Base-by-base conservation (phyloP, 2,888 invertebrate species). In the Lutraria lutraria region DNA sequence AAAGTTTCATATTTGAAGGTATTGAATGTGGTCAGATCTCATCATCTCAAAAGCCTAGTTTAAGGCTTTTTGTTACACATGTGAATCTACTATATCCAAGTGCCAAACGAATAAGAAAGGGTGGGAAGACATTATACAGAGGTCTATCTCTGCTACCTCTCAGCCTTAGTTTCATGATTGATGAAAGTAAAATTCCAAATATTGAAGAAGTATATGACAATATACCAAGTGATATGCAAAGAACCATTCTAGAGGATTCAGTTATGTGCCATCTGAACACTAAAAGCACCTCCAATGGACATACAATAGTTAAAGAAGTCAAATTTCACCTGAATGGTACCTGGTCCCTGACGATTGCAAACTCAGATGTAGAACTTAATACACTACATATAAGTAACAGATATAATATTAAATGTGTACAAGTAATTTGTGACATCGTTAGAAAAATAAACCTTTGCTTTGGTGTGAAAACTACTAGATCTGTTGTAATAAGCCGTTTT, bases 391-490 rank as follows among this genome's bases (percentile, higher is more conserved):
- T 56, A n/a, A n/a, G 34, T 6, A 76, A 54, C 29, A 81, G 12
- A 43, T 86, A 53, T 54, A 72, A 87, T 56, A 52, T 34, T 21
- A 25, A 52, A 13, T 56, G 72, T 56, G 25, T 79, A 43, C 3
- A 13, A 6, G 31, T 60, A n/a, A 60, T 87, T 34, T 83, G 83
- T 72, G 56, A 15, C 15, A 25, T 60, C 16, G 76, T 83, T 0
- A 31, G 76, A 0, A 87, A 81, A 43, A 16, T 87, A 21, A 54
- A 83, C 21, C 29, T 88, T 25, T 88, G 89, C 86, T 19, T 60
- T 52, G 86, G 86, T 15, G 1, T 83, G 12, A 21, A 56, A 83
- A 25, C 79, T 21, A 86, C 15, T n/a, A 85, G 85, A 82, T 13
- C 43, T 31, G 60, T 85, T 16, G 43, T 34, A 60, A 25, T 89